These are phyloP conservation scores for Philereme vetulata DNA, from an alignment of 2,888 invertebrate species.

Conservation along the genomic window DNA sequence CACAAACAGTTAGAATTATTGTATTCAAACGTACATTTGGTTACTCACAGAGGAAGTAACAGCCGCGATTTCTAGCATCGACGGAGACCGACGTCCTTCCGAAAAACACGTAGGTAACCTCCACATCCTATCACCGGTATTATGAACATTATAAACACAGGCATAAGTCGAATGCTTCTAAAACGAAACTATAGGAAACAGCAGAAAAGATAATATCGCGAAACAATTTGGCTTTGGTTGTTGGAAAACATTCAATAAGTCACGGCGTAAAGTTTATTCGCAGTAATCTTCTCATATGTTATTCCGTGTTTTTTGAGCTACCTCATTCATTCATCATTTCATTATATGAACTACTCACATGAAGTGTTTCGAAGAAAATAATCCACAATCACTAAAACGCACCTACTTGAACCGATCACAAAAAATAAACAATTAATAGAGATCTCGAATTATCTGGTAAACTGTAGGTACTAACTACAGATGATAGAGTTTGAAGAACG, in stretches of 20 bases:
- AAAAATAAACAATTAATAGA: conserved; percentile 32
- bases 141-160: conserved; percentile 28
- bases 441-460: conserved; percentile 17
- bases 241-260: conserved; percentile 10
- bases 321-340: too few relatives aligned
- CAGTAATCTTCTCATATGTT: conserved; percentile 12
- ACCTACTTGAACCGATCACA: conserved; percentile 24
- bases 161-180: conserved; percentile 6
- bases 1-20: conserved; percentile 24
- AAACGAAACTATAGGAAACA: conserved; percentile 18
- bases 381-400: conserved; percentile 27
- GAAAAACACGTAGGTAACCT: conserved; percentile 44
- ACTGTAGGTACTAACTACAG: conserved; percentile 5
- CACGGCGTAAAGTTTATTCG: conserved; percentile 1
- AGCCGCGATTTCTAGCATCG: conserved; percentile 65
- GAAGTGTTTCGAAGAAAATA: conserved; percentile 23
- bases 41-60: conserved; percentile 48
- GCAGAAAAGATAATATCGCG: conserved; percentile 1
- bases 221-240: conserved; percentile 3
- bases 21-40: conserved; percentile 24
- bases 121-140: conserved; percentile 50
- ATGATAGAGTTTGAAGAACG: conserved; percentile 14
- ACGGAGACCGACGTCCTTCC: conserved; percentile 59
- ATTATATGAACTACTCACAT: conserved; percentile 25
- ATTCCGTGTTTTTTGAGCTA: conserved; percentile 10